These are phyloP conservation scores for Drosophila paramelanica DNA, from an alignment of 2,888 invertebrate genomes.

Conservation along the genomic window DNA sequence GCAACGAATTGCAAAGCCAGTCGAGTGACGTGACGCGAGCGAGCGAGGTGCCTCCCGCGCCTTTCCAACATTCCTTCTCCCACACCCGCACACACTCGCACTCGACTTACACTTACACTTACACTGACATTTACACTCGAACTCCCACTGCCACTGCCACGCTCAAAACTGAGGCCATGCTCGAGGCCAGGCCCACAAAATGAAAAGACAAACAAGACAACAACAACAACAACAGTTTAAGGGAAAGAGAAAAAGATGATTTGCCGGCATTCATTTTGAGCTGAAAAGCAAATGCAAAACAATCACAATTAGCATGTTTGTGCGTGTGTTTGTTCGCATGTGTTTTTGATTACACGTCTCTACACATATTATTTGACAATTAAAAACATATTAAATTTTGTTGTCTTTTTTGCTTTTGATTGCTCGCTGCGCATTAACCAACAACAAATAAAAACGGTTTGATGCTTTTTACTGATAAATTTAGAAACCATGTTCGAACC, in stretches of 20 bases:
- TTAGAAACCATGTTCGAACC: too few relatives aligned
- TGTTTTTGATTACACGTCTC: not conserved
- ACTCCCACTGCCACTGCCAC: constrained; percentile 11
- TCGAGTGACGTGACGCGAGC: constrained; percentile 1
- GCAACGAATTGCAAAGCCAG: not conserved
- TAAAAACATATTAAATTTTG: constrained; percentile 37
- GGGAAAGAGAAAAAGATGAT: constrained; percentile 3
- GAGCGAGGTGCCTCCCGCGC: not conserved
- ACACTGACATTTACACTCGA: not conserved
- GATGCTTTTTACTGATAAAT: constrained; percentile 2
- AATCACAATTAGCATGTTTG: constrained; percentile 40
- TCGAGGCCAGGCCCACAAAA: constrained; percentile 8
- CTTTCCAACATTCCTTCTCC: not conserved
- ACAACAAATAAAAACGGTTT: not conserved
- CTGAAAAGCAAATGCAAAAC: constrained; percentile 24
- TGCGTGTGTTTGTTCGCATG: not conserved
- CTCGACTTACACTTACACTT: not conserved
- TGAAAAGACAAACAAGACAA: not conserved
- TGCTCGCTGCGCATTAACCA: too few relatives aligned
- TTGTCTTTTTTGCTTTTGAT: not conserved
- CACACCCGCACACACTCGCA: not conserved
- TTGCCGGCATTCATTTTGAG: constrained; percentile 25
- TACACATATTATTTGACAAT: constrained; percentile 31
- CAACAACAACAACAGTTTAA: not conserved
- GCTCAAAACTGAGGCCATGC: not conserved